Evolutionary conservation across 2,797 vertebrate genomes (phyloP).

Genomic region (Erpetoichthys calabaricus): DNA sequence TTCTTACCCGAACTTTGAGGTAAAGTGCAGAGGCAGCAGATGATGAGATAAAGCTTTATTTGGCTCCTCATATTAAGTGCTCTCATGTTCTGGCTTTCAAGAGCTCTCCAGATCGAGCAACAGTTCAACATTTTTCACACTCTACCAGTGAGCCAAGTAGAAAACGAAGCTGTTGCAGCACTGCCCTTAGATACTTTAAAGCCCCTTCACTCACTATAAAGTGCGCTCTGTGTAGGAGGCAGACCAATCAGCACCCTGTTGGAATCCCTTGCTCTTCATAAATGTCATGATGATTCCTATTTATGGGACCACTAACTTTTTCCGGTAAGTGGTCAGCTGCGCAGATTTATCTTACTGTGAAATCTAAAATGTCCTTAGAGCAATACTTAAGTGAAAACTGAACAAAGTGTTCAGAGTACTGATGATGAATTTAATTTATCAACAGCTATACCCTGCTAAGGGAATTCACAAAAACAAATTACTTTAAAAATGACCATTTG

Average conservation of each 20-base stretch:
- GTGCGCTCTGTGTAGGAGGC: slow-evolving; percentile 13
- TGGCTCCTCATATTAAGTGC: slow-evolving; percentile 16
- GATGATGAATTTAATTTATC: background rate
- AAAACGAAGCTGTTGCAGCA: too few species aligned
- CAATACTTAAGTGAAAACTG: background rate
- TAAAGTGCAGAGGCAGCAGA: slow-evolving; percentile 28
- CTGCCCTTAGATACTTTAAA: background rate
- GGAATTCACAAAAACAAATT: too few species aligned
- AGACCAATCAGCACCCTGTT: slow-evolving; percentile 28
- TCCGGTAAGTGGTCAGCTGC: background rate
- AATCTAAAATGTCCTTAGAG: too few species aligned
- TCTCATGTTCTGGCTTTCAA: slow-evolving; percentile 12
- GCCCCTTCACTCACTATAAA: slow-evolving; percentile 18
- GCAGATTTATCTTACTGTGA: too few species aligned
- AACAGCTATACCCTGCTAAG: too few species aligned
- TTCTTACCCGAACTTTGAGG: slow-evolving; percentile 30
- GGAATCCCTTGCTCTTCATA: slow-evolving; percentile 25
- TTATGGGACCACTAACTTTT: slow-evolving; percentile 25
- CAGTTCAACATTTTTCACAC: slow-evolving; percentile 12
- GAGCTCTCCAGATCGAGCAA: slow-evolving; percentile 3
- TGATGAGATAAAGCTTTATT: slow-evolving; percentile 13
- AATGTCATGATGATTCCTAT: slow-evolving; percentile 29
- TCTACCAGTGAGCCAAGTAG: slow-evolving; percentile 4
- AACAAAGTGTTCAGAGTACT: background rate
- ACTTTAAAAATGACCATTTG: too few species aligned